Conservation (phyloP, 2,888 invertebrate genomes). For the Noctua janthina region DNA sequence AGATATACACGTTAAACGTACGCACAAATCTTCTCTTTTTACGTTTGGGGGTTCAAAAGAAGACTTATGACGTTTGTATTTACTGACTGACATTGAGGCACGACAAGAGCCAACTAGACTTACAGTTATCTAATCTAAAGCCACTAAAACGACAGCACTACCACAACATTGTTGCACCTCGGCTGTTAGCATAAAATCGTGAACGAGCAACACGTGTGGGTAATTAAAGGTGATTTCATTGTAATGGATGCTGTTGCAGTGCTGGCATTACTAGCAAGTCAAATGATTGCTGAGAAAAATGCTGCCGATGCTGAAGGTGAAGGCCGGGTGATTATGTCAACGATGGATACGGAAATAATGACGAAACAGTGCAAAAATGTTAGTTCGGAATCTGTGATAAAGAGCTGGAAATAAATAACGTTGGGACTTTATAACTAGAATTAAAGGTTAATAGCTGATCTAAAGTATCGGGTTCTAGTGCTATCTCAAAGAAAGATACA, state of each 20-base stretch:
- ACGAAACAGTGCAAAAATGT: slow-evolving; percentile 5
- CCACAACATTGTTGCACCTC: slow-evolving; percentile 8
- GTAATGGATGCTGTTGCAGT: slow-evolving; percentile 41
- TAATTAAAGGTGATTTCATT: slow-evolving; percentile 61
- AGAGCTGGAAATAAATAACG: not conserved
- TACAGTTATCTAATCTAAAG: not conserved
- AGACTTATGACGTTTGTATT: not conserved
- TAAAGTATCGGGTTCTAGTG: too few relatives aligned
- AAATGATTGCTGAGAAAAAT: slow-evolving; percentile 56
- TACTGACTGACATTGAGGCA: not conserved
- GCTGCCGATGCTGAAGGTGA: slow-evolving; percentile 59
- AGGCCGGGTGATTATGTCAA: slow-evolving; percentile 60
- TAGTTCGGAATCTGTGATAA: slow-evolving; percentile 9
- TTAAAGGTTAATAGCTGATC: not conserved
- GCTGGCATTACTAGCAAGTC: slow-evolving; percentile 30
- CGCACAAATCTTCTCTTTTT: not conserved
- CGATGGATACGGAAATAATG: slow-evolving; percentile 31
- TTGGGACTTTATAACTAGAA: not conserved
- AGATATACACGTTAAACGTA: not conserved
- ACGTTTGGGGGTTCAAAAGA: not conserved
- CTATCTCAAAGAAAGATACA: not conserved
- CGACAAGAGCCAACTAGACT: not conserved
- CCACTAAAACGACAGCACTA: not conserved
- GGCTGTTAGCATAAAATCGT: slow-evolving; percentile 49
- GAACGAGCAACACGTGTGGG: slow-evolving; percentile 41